These are phyloP conservation scores for Geococcyx californianus DNA, from an alignment of 2,113 vertebrate species.

Conservation along the genomic window DNA sequence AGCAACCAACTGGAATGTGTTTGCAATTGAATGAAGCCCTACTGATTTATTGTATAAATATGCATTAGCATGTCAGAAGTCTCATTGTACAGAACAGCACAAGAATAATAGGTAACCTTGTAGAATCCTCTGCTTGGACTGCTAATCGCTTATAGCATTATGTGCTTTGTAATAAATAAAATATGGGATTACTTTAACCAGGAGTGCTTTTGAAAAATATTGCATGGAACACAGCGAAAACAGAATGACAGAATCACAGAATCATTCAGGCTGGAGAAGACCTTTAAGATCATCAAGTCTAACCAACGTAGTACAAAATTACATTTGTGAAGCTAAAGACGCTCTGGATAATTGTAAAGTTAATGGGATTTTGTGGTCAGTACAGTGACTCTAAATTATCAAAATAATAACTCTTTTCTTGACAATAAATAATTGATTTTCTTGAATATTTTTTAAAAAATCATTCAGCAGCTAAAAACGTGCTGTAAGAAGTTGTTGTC, in stretches of 20 bases:
- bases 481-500: not conserved
- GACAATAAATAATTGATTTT: not conserved
- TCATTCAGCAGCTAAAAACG: not conserved
- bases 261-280: too few species aligned
- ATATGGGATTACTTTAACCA: not conserved
- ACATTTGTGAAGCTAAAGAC: not conserved
- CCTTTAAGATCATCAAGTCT: too few species aligned
- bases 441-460: not conserved
- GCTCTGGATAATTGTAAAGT: not conserved
- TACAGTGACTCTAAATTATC: not conserved
- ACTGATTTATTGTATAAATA: not conserved
- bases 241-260: too few species aligned
- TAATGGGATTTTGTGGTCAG: not conserved
- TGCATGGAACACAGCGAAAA: not conserved
- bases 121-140: not conserved
- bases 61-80: not conserved
- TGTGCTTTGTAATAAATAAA: not conserved
- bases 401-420: not conserved
- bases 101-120: not conserved
- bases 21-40: not conserved
- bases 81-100: not conserved
- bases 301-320: not conserved
- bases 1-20: not conserved
- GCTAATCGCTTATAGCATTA: not conserved
- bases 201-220: not conserved